Base-by-base conservation (phyloP, 2,113 vertebrate genomes). In the Gadus macrocephalus region DNA sequence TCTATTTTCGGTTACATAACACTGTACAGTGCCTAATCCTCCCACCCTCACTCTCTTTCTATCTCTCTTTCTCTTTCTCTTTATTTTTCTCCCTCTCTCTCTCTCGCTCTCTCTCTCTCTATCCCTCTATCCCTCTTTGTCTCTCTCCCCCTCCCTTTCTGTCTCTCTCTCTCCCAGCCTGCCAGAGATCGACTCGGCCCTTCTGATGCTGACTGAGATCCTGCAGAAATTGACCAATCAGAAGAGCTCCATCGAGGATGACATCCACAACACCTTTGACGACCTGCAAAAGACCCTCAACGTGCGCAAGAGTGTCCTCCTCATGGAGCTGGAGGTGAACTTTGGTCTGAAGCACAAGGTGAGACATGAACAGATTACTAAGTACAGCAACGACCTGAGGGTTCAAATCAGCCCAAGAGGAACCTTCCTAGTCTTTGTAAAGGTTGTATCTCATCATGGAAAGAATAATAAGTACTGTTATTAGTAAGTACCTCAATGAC, bases 301-400 rank as follows among this genome's bases (percentile, higher is more conserved):
- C 15, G 95, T 98, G 66, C 92, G 97, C 67, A 99, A 98, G 88
- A 99, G 96, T 0, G 95, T 98, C 68, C 87, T 99, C 76, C 95
- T 99, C 0, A 98, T 98, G 97, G 97, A 99, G 81, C 91, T 99
- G 83, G 97, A 99, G 86, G 96, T 99, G 85, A 99, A 96, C 92
- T 98, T 97, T 17, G 95, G 95, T 69, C 94, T 98, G 83, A 99
- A 99, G 90, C 96, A 98, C 89, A 99, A 99, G 92, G 97, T 96
- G 88, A 92, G 91, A 58, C 64, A 20, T 3, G 20, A 1, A 19
- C 5, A 27, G 53, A 55, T 2, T 5, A 55, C 16, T 9, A 12
- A n/a, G 58, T n/a, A 35, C 4, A 49, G 42, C 1, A 49, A 49
- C 11, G 5, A 9, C 8, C 2, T 49, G 42, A 49, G 42, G 2